Evolutionary conservation across 2,888 invertebrate species (phyloP).

Genomic region (Eupithecia dodoneata): DNA sequence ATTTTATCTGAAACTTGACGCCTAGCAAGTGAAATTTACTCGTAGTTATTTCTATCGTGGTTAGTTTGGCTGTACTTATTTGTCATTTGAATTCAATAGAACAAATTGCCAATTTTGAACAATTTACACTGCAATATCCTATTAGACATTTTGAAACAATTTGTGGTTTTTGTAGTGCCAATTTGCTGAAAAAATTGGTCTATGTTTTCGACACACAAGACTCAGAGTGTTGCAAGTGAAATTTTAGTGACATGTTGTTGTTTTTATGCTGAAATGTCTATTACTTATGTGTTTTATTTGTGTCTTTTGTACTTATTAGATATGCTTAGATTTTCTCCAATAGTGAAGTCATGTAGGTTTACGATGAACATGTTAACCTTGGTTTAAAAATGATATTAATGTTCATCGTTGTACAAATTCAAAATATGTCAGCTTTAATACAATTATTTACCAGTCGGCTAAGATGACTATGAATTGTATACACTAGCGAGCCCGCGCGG

Average conservation of each 20-base stretch:
- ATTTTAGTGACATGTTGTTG: neutral
- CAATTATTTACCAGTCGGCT: too few species aligned
- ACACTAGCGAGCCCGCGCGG: too few species aligned
- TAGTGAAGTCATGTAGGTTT: neutral
- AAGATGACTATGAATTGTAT: too few species aligned
- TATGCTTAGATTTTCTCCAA: too few species aligned
- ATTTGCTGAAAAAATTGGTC: conserved; percentile 44
- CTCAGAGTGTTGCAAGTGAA: conserved; percentile 26
- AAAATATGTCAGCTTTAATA: too few species aligned
- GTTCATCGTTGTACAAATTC: too few species aligned
- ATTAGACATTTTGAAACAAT: conserved; percentile 52
- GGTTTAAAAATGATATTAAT: too few species aligned
- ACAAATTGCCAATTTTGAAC: conserved; percentile 36
- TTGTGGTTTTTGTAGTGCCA: conserved; percentile 49
- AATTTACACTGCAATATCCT: conserved; percentile 48
- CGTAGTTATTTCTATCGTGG: too few species aligned
- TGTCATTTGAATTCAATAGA: neutral
- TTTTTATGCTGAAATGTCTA: neutral
- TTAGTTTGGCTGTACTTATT: neutral
- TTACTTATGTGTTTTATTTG: neutral
- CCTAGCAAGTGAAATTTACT: too few species aligned
- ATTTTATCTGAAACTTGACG: too few species aligned
- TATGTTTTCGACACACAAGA: conserved; percentile 39
- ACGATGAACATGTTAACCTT: neutral
- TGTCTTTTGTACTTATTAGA: neutral